Conservation (phyloP, 1,140 invertebrate genomes). For the Solenopsis invicta region DNA sequence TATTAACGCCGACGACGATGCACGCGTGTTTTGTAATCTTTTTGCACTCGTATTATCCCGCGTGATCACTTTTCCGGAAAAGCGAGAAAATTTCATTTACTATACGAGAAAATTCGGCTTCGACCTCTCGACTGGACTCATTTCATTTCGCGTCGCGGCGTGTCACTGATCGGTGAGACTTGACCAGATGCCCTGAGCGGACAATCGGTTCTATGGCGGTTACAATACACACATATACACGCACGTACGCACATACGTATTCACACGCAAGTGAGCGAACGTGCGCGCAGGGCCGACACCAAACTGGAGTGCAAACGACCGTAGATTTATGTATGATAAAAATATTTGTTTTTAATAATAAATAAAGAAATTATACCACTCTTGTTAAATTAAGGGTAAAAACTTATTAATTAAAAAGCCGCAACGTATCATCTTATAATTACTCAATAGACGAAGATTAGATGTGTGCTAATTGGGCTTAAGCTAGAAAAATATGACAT, state of each 20-base stretch:
- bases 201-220: constrained; percentile 13
- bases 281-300: not conserved
- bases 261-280: not conserved
- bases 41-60: constrained; percentile 6
- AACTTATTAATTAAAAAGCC: not conserved
- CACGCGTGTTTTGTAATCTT: not conserved
- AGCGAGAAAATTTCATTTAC: not conserved
- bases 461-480: not conserved
- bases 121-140: not conserved
- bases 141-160: constrained; percentile 1
- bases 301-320: not conserved
- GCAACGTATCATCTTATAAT: not conserved
- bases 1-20: not conserved
- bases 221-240: constrained; percentile 10
- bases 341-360: not conserved
- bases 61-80: not conserved
- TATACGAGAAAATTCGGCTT: not conserved
- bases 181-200: not conserved
- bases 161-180: constrained; percentile 28
- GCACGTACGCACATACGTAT: not conserved
- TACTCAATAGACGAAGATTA: not conserved
- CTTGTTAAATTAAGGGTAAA: not conserved
- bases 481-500: not conserved
- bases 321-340: not conserved
- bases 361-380: not conserved